Conservation (phyloP, 2,888 invertebrate genomes). For the Hypsopygia costalis region DNA sequence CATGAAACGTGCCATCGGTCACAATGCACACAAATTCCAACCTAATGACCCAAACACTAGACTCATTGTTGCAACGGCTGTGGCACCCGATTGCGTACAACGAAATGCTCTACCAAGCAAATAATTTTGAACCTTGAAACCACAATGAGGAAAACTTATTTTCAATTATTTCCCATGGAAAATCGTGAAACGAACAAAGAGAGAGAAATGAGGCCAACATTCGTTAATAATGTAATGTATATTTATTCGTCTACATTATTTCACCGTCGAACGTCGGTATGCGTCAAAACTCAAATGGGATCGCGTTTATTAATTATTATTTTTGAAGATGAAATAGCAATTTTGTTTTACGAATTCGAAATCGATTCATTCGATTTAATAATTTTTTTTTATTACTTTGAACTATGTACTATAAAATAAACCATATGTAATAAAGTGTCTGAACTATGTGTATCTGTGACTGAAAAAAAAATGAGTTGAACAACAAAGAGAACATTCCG, state of each 20-base stretch:
- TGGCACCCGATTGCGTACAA: conserved; percentile 47
- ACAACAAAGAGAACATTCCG: too few species aligned
- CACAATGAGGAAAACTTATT: conserved; percentile 59
- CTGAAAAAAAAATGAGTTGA: too few species aligned
- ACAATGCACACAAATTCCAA: conserved; percentile 38
- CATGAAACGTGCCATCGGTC: conserved; percentile 69
- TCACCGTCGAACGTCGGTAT: conserved; percentile 53
- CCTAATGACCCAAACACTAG: conserved; percentile 36
- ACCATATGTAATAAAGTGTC: too few species aligned
- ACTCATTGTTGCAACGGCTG: conserved; percentile 37
- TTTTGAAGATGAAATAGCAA: not conserved
- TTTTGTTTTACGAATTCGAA: too few species aligned
- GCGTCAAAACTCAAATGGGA: conserved; percentile 45
- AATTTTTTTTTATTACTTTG: too few species aligned
- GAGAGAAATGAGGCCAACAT: conserved; percentile 78
- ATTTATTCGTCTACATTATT: conserved; percentile 77
- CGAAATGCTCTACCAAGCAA: conserved; percentile 56
- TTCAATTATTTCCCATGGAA: conserved; percentile 59
- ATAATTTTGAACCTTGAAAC: conserved; percentile 71
- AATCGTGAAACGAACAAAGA: conserved; percentile 77
- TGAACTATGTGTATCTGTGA: too few species aligned
- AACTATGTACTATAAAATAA: too few species aligned
- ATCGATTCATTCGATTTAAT: too few species aligned
- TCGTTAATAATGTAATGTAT: conserved; percentile 80
- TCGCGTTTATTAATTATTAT: conserved; percentile 30